These are phyloP conservation scores for Carabus problematicus DNA, from an alignment of 2,888 invertebrate species.

Conservation along the genomic window DNA sequence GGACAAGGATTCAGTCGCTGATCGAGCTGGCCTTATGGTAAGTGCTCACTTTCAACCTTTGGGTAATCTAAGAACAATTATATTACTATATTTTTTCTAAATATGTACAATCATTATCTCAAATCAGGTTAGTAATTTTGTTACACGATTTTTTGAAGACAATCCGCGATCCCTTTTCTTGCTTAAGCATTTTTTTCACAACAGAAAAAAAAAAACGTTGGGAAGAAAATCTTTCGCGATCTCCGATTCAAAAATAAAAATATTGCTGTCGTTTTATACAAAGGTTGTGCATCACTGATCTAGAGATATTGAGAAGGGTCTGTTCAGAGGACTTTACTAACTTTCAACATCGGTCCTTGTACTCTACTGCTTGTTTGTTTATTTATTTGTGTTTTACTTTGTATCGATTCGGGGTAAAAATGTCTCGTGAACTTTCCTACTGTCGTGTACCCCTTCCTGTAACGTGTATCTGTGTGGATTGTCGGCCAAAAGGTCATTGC, in stretches of 20 bases:
- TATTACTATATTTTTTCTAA: no score
- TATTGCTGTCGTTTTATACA: no score
- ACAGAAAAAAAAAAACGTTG: neutral
- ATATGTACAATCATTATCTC: no score
- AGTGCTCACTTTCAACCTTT: constrained; percentile 51
- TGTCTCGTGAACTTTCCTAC: constrained; percentile 5
- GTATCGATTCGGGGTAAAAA: constrained; percentile 21
- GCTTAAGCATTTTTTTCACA: neutral
- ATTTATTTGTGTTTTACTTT: no score
- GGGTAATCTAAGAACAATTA: no score
- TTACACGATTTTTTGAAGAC: neutral
- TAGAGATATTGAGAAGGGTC: no score
- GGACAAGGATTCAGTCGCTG: constrained; percentile 92
- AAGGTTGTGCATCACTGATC: no score
- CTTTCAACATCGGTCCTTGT: no score
- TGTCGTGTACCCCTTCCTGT: neutral
- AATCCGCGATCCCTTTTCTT: neutral
- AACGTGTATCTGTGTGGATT: neutral
- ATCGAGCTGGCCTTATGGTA: constrained; percentile 88
- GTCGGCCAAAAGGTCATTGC: constrained; percentile 28
- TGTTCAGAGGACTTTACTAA: no score
- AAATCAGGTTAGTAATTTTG: neutral
- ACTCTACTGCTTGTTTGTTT: constrained; percentile 11
- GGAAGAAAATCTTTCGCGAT: no score
- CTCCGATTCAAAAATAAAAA: no score